These are phyloP conservation scores for Philaenus spumarius DNA, from an alignment of 1,140 invertebrate species.

Conservation along the genomic window DNA sequence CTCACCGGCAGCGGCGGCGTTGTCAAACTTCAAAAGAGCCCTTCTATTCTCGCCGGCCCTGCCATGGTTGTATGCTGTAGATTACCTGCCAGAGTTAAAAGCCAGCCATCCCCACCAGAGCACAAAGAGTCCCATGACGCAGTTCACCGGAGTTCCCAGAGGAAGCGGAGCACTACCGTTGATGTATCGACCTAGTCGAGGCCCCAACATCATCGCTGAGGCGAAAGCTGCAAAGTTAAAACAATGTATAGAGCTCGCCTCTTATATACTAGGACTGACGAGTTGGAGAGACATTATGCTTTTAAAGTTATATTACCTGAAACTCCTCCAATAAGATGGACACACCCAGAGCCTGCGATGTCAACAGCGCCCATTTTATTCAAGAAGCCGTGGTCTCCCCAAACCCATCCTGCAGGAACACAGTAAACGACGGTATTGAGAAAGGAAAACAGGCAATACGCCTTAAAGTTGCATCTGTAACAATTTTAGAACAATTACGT, in stretches of 20 bases:
- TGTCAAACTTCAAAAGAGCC: too few relatives aligned
- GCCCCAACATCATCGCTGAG: slow-evolving; percentile 83
- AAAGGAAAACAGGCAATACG: slow-evolving; percentile 85
- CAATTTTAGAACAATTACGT: too few relatives aligned
- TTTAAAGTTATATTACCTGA: slow-evolving; percentile 29
- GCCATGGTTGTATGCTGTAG: too few relatives aligned
- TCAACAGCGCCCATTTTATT: slow-evolving; percentile 75
- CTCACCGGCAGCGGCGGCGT: too few relatives aligned
- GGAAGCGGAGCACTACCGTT: slow-evolving; percentile 65
- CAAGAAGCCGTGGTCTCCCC: slow-evolving; percentile 81
- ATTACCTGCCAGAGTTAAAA: slow-evolving; percentile 76
- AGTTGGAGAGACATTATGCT: not conserved
- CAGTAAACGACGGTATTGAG: slow-evolving; percentile 88
- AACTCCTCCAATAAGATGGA: slow-evolving; percentile 77
- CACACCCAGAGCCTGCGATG: slow-evolving; percentile 85
- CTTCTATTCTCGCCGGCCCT: too few relatives aligned
- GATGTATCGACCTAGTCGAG: slow-evolving; percentile 79
- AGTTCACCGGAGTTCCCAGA: slow-evolving; percentile 83
- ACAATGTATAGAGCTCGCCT: not conserved
- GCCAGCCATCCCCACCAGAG: slow-evolving; percentile 94
- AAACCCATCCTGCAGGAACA: slow-evolving; percentile 89
- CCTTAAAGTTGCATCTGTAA: slow-evolving; percentile 76
- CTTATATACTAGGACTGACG: not conserved
- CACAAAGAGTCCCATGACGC: slow-evolving; percentile 86
- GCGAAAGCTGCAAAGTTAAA: slow-evolving; percentile 58